phyloP scores from a whole-genome alignment of 2,113 vertebrate species.

The Fregata magnificens region DNA sequence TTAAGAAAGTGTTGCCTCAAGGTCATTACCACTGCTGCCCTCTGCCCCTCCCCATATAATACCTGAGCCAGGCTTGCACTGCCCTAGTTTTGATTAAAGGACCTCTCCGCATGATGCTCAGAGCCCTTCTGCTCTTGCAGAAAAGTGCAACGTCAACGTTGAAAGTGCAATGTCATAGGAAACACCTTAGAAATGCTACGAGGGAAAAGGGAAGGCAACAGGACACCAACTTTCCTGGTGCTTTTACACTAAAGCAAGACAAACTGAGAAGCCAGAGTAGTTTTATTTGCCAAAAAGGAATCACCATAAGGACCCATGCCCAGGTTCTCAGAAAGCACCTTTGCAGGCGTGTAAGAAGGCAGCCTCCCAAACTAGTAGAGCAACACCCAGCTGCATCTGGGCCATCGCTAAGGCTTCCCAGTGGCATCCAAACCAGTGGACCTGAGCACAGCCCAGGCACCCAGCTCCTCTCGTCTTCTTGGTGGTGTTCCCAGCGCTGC shows the following conservation, averaged over 20 bases:
- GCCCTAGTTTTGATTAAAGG: neutral
- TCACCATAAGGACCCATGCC: too few relatives aligned
- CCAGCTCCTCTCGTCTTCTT: neutral
- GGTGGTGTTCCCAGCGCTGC: rapidly evolving
- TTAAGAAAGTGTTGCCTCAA: neutral
- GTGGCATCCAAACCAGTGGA: neutral
- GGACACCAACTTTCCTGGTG: neutral
- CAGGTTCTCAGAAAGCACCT: neutral
- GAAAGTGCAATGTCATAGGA: neutral
- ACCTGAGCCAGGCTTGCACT: neutral
- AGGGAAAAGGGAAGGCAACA: neutral
- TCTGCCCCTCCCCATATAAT: neutral
- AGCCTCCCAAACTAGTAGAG: neutral
- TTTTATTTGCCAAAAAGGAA: neutral
- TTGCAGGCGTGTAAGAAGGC: neutral
- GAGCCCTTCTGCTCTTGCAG: neutral
- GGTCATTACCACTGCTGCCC: neutral
- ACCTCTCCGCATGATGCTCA: neutral
- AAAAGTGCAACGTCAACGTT: rapidly evolving
- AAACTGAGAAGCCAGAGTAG: neutral
- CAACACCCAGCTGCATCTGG: neutral
- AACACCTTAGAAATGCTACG: neutral
- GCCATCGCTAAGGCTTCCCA: neutral
- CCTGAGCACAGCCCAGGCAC: neutral
- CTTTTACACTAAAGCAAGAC: neutral